Base-by-base conservation (phyloP, 92 coral and sea anemone genomes). In the Epizoanthus ramosus region DNA sequence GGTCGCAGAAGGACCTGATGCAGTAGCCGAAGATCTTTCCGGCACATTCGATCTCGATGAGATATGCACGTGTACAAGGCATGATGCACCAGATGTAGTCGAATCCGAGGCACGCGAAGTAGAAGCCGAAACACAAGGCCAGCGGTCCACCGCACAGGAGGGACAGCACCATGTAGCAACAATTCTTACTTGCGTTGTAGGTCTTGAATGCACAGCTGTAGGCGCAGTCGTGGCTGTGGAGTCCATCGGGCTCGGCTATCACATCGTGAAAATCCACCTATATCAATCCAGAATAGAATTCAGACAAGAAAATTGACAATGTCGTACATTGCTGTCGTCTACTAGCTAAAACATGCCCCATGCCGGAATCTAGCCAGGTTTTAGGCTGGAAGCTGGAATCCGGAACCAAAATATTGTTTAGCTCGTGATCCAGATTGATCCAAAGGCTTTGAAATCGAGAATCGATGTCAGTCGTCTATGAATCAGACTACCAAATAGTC, bases 161-260 rank as follows among this genome's bases (percentile, higher is more conserved):
- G 17, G 84, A 45, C 47, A 80, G 47, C 6, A 41, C 52, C 31
- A 47, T 10, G 54, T 90, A 90, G 57, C 93, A 90, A 69, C 93
- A 90, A 74, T 83, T 69, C 75, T 90, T 87, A 64, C 90, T 65
- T 15, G 63, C 64, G 31, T 68, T 82, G 81, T 81, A 90, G 19
- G 93, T 90, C 9, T 70, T 23, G 57, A 56, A 90, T 25, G 90
- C 74, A 7, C 79, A 69, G 50, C 73, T 35, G 80, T 85, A 86
- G 63, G 83, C 63, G 47, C 83, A 54, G 37, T 89, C 85, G 37
- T 85, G 4, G 8, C 90, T 86, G 68, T 87, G 86, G 19, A 74
- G 63, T 13, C 90, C 93, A 0, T 83, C 88, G 4, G 93, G 93
- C 33, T 90, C 93, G 3, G 90, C 93, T 58, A 90, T 81, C 23